Evolutionary conservation across 92 coral and sea anemone genomes (phyloP).

Genomic region (Palythoa grandiflora): DNA sequence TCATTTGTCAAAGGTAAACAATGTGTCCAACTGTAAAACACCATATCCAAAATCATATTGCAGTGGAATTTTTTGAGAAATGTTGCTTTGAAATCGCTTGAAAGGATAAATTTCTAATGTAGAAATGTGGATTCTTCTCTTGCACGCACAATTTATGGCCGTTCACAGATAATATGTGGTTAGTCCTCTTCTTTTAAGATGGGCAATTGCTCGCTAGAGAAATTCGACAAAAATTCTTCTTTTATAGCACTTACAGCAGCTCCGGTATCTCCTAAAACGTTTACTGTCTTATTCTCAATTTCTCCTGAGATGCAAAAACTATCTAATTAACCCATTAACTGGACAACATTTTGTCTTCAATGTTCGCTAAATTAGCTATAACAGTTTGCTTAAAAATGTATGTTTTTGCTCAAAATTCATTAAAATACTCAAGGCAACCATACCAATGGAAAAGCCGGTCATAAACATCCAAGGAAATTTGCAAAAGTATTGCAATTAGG

Average conservation of each 20-base stretch:
- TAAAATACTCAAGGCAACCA: too few relatives aligned
- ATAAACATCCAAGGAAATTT: too few relatives aligned
- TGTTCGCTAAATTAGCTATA: background rate
- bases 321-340: background rate
- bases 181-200: background rate
- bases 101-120: background rate
- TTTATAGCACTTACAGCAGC: constrained; percentile 18
- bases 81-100: background rate
- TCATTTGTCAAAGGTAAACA: background rate
- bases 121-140: background rate
- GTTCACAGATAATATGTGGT: background rate
- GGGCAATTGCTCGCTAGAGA: background rate
- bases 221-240: background rate
- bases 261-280: background rate
- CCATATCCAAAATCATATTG: background rate
- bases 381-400: too few relatives aligned
- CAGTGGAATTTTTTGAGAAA: background rate
- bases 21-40: background rate
- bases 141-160: background rate
- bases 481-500: too few relatives aligned
- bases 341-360: background rate
- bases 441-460: too few relatives aligned
- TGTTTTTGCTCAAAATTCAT: too few relatives aligned
- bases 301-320: background rate
- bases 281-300: background rate